Conservation (phyloP, 92 coral and sea anemone genomes). For the Phenganax subtilis region DNA sequence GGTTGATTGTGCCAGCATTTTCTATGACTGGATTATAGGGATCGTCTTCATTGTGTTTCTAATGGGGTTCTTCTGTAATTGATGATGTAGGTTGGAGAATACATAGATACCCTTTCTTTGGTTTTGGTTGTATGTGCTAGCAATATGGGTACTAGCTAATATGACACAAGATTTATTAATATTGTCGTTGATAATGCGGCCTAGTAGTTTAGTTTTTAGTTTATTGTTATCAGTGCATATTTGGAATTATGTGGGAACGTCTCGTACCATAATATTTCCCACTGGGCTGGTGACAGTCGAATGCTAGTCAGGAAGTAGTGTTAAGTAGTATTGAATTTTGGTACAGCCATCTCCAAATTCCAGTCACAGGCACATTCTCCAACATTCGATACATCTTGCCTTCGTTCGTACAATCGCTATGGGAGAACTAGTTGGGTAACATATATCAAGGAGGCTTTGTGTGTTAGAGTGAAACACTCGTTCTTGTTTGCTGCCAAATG, state of each 20-base stretch:
- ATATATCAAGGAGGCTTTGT: background rate
- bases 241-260: conserved; percentile 5
- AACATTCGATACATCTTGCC: background rate
- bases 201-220: background rate
- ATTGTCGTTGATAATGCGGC: too few species aligned
- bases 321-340: conserved; percentile 18
- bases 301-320: conserved; percentile 28
- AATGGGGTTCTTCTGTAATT: background rate
- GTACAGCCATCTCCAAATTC: conserved; percentile 12
- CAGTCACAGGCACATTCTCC: conserved; percentile 9
- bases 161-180: background rate
- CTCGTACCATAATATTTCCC: conserved; percentile 13
- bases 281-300: conserved; percentile 27
- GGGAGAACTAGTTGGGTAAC: background rate
- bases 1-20: too few species aligned
- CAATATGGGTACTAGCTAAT: background rate
- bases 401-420: background rate
- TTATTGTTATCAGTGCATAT: background rate
- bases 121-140: background rate
- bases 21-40: too few species aligned
- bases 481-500: too few species aligned
- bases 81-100: background rate
- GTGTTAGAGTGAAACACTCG: too few species aligned
- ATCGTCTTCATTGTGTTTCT: too few species aligned
- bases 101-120: background rate